A percentile compares a stretch with the other conserved stretches of the same genome.
Evolutionary conservation across 2,113 vertebrate species (phyloP).

Genomic region (Phrynosoma platyrhinos): DNA sequence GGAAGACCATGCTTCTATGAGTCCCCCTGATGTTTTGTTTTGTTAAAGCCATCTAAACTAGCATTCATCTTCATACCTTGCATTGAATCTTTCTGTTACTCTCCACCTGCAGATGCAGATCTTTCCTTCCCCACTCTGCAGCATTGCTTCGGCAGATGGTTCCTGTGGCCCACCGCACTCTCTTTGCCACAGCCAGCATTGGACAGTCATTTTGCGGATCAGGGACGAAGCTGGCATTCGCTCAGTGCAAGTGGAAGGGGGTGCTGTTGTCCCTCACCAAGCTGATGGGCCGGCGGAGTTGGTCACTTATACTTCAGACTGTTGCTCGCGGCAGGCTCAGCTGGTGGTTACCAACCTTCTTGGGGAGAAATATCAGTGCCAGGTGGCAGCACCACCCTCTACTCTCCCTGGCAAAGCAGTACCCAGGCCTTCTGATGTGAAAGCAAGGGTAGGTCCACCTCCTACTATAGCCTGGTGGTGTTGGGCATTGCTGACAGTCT

Average conservation of each 20-base stretch:
- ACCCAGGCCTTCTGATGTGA: not conserved
- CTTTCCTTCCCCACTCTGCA: not conserved
- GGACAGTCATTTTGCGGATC: slow-evolving; percentile 74
- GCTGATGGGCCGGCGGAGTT: slow-evolving; percentile 57
- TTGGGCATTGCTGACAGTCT: not conserved
- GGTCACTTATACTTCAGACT: slow-evolving; percentile 76
- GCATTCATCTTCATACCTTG: not conserved
- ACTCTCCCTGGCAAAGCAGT: not conserved
- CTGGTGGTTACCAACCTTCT: slow-evolving; percentile 72
- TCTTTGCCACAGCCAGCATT: slow-evolving; percentile 36
- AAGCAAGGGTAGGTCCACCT: not conserved
- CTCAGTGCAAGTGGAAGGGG: slow-evolving; percentile 69
- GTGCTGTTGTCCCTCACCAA: slow-evolving; percentile 69
- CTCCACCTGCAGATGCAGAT: not conserved
- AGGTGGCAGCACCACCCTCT: not conserved
- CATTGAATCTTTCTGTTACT: not conserved
- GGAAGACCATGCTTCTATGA: not conserved
- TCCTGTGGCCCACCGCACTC: not conserved
- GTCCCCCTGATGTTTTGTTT: not conserved
- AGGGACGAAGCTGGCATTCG: slow-evolving; percentile 78
- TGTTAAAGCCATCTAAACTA: not conserved
- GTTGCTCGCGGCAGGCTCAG: slow-evolving; percentile 73
- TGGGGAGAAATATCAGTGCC: slow-evolving; percentile 56
- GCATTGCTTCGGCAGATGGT: not conserved
- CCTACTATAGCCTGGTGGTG: not conserved